Evolutionary conservation across 2,113 vertebrate species (phyloP), one percentile per base, ranked within the genome.

Genomic region (Blennius ocellaris): DNA sequence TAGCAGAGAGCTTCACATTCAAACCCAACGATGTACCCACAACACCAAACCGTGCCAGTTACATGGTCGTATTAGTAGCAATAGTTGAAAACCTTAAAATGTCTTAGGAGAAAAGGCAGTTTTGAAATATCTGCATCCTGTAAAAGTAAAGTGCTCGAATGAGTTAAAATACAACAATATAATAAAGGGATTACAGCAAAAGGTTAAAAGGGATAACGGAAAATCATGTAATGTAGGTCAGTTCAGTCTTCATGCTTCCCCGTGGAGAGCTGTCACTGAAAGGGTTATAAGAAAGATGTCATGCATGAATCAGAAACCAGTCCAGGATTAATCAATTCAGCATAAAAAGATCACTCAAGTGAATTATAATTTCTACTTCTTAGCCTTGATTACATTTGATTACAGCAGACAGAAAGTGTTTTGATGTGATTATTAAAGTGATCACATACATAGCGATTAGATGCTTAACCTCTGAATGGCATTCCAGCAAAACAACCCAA

Each of bases 181-280:
- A 30, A 74, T 62, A 71, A 74, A 76, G 37, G 62, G 80, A 84
- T 87, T 69, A 73, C 64, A 37, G 56, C 62, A 38, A 62, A 78
- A 57, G 73, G 48, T 39, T 53, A 71, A 63, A 73, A 48, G 69
- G 62, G 41, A 60, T 8, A 11, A 51, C 16, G 57, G 59, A 76
- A 89, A 84, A 69, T 80, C 51, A 66, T 69, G 60, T 48, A 81
- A 83, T 78, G 67, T 86, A 78, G 85, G 89, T 87, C 85, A 87
- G 53, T 62, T 45, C 63, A 69, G 80, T 82, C 63, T 87, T 81
- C 74, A 45, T 74, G 76, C 65, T 56, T 59, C 66, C 73, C 66
- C 50, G 6, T 56, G 67, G 44, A 80, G 78, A 82, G 80, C 66
- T 49, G 30, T 7, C 54, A 43, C 59, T 66, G 54, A 82, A 78